Base-by-base conservation (phyloP, 2,888 invertebrate species). In the Leptura quadrifasciata region DNA sequence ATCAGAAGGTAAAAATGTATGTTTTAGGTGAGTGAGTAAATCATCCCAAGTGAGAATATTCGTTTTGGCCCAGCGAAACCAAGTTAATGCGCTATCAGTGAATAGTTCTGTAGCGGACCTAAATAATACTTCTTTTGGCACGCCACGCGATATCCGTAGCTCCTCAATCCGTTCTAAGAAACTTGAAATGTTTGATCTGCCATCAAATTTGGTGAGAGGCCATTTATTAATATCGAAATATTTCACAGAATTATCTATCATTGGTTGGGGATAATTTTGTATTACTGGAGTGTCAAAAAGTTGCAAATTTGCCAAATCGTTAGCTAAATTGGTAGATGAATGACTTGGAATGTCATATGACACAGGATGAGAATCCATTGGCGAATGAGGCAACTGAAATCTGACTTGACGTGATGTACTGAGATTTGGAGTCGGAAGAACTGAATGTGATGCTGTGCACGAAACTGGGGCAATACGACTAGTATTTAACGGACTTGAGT, bases 91-190 rank as follows among this genome's bases (percentile, higher is more conserved):
- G 2, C 6, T 60, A n/a, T 31, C 60, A 2, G n/a, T 60, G n/a
- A 60, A 60, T 31, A 60, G 27, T 27, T 27, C 31, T 0, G 27
- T 60, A 27, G 60, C 27, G 27, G 27, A 60, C 6, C 31, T 20
- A 27, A 60, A 31, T 24, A 60, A 9, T n/a, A 24, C 24, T 1
- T 24, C 27, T 60, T 60, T 60, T 17, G 60, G 5, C 21, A 60
- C 31, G 4, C 27, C 60, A 2, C 60, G 24, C 9, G 27, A 24
- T 24, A 60, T 12, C 8, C 60, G 10, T 1, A 60, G 60, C 21
- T 60, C 60, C 12, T 60, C 60, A 27, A 60, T 31, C 5, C 60
- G 60, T n/a, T 60, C 27, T 27, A 60, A n/a, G 24, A 60, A 60
- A 15, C 12, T 5, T 15, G 27, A n/a, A 60, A 60, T 27, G 5